Conservation (phyloP, 1,140 invertebrate genomes). For the Chironomus tepperi region DNA sequence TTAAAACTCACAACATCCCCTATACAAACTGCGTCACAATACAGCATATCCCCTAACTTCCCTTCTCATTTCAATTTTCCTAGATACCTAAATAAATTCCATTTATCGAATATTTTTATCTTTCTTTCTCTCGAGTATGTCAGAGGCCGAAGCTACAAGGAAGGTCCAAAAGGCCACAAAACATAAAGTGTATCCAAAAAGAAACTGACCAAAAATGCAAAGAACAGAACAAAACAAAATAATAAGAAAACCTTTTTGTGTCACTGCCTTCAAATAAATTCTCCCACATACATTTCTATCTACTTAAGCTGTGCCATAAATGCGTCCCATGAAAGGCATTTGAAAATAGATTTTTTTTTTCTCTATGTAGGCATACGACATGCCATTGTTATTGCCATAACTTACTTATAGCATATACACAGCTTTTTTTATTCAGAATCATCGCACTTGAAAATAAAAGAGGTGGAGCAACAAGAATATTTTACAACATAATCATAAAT, state of each 20-base stretch:
- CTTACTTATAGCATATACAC: neutral
- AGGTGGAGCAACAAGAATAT: neutral
- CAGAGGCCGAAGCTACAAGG: neutral
- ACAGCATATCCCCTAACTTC: no score
- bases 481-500: neutral
- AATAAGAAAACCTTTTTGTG: neutral
- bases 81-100: no score
- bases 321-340: conserved; percentile 1
- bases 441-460: neutral
- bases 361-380: neutral
- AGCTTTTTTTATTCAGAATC: neutral
- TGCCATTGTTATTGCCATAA: neutral
- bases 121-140: no score
- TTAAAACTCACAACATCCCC: no score
- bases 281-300: neutral
- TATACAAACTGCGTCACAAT: no score
- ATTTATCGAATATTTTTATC: no score
- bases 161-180: neutral
- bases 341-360: neutral
- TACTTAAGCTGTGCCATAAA: neutral
- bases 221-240: no score
- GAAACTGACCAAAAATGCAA: neutral
- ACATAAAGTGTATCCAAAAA: neutral
- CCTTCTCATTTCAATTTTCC: no score
- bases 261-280: neutral